These are phyloP conservation scores for Synergus japonicus DNA, from an alignment of 2,888 invertebrate species.

Conservation along the genomic window DNA sequence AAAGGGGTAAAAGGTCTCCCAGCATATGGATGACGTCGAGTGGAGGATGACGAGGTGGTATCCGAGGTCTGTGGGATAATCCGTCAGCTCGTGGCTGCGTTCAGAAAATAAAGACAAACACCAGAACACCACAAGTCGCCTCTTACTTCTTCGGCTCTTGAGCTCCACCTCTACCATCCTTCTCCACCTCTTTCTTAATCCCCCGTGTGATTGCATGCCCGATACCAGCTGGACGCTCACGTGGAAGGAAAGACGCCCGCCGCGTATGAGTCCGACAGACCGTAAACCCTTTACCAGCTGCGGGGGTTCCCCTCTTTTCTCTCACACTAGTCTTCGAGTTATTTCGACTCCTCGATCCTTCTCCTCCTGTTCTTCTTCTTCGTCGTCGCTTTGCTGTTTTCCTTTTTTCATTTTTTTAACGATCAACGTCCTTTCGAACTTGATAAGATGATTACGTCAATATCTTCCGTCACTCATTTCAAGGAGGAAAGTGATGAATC, in stretches of 20 bases:
- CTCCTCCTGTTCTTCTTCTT: constrained; percentile 44
- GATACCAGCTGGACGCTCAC: constrained; percentile 74
- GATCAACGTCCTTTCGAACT: constrained; percentile 31
- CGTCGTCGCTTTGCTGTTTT: constrained; percentile 11
- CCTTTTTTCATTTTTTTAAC: constrained; percentile 14
- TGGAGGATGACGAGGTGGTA: constrained; percentile 55
- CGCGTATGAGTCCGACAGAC: constrained; percentile 69
- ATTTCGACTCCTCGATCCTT: constrained; percentile 50
- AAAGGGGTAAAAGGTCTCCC: neutral
- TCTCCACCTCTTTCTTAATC: constrained; percentile 71
- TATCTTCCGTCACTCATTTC: neutral
- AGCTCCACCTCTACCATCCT: constrained; percentile 47
- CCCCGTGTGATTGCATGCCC: constrained; percentile 74
- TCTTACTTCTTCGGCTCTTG: constrained; percentile 29
- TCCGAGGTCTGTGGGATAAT: constrained; percentile 63
- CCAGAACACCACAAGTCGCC: constrained; percentile 48
- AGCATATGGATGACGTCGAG: constrained; percentile 40
- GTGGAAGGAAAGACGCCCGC: constrained; percentile 73
- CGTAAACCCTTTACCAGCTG: constrained; percentile 75
- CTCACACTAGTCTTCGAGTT: constrained; percentile 52
- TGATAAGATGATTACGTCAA: constrained; percentile 33
- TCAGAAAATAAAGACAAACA: constrained; percentile 63
- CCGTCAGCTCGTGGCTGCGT: constrained; percentile 63
- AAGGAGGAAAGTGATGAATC: neutral
- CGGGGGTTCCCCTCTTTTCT: constrained; percentile 67